A percentile compares a stretch with the other conserved stretches of the same genome.
phyloP scores from a whole-genome alignment of 2,888 invertebrate genomes.

The Perizoma flavofasciatum region DNA sequence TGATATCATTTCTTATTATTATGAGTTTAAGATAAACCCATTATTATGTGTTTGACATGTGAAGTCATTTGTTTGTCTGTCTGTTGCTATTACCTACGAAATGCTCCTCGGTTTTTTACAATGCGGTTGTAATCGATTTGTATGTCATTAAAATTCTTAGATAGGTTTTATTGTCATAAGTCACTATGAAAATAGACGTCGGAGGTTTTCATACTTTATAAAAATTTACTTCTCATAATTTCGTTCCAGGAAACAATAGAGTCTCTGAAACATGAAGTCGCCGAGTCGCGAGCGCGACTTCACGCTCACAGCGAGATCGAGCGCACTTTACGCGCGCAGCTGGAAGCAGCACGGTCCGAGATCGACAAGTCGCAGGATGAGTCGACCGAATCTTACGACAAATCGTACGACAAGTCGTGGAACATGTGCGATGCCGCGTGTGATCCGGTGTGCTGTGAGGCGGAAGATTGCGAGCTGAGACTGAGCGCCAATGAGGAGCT shows the following conservation, averaged over 20 bases:
- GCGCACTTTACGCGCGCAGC: conserved; percentile 74
- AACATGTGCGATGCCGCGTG: conserved; percentile 73
- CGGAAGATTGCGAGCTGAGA: conserved; percentile 66
- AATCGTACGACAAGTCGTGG: conserved; percentile 54
- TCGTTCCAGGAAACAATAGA: conserved; percentile 74
- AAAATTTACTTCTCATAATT: not conserved
- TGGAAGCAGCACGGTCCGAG: conserved; percentile 73
- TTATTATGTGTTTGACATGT: too few relatives aligned
- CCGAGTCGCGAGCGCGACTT: conserved; percentile 72
- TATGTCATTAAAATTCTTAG: too few relatives aligned
- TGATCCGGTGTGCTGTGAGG: conserved; percentile 72
- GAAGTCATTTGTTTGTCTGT: too few relatives aligned
- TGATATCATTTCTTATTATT: too few relatives aligned
- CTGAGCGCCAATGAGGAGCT: conserved; percentile 70
- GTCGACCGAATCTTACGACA: conserved; percentile 38
- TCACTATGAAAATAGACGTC: too few relatives aligned
- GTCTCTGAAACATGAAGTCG: conserved; percentile 75
- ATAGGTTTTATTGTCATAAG: too few relatives aligned
- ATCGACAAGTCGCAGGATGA: conserved; percentile 42
- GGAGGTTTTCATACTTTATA: too few relatives aligned
- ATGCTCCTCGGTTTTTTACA: too few relatives aligned
- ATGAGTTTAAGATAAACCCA: too few relatives aligned
- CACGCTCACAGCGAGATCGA: conserved; percentile 78
- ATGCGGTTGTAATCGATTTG: too few relatives aligned
- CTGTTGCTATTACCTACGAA: too few relatives aligned